A percentile compares a stretch with the other conserved stretches of the same genome.
Evolutionary conservation across 2,113 vertebrate species (phyloP).

Genomic region (Eleginops maclovinus): DNA sequence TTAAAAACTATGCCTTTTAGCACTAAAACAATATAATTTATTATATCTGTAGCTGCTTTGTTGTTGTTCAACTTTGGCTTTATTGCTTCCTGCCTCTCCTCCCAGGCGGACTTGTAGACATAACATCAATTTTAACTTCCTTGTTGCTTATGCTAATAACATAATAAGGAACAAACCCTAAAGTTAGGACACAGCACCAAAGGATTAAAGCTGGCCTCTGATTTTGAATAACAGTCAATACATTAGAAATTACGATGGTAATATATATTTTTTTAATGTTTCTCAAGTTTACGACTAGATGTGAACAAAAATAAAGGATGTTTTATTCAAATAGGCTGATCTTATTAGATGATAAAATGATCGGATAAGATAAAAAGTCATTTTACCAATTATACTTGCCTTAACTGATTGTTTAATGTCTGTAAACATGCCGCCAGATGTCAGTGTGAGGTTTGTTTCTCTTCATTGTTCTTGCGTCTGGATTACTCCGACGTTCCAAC

Average conservation of each 20-base stretch:
- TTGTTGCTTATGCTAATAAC: conserved; percentile 52
- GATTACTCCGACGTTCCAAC: neutral
- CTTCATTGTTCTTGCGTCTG: neutral
- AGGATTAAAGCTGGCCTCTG: conserved; percentile 30
- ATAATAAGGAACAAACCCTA: conserved; percentile 6
- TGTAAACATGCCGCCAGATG: neutral
- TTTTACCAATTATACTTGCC: neutral
- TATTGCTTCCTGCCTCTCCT: neutral
- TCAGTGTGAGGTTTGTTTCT: neutral
- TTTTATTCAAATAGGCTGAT: neutral
- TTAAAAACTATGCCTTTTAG: neutral
- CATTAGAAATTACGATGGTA: neutral
- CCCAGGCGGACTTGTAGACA: conserved; percentile 10
- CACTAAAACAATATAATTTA: neutral
- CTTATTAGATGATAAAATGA: neutral
- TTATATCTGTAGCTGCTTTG: neutral
- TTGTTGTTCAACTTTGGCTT: conserved; percentile 20
- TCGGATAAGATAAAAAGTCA: neutral
- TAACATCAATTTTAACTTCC: neutral
- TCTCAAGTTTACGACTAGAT: neutral
- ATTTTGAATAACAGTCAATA: conserved; percentile 16
- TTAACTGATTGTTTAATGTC: neutral
- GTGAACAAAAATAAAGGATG: neutral
- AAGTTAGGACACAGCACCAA: conserved; percentile 18
- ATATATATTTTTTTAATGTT: neutral